phyloP scores from a whole-genome alignment of 1,140 invertebrate genomes.

The Bombus picipes region DNA sequence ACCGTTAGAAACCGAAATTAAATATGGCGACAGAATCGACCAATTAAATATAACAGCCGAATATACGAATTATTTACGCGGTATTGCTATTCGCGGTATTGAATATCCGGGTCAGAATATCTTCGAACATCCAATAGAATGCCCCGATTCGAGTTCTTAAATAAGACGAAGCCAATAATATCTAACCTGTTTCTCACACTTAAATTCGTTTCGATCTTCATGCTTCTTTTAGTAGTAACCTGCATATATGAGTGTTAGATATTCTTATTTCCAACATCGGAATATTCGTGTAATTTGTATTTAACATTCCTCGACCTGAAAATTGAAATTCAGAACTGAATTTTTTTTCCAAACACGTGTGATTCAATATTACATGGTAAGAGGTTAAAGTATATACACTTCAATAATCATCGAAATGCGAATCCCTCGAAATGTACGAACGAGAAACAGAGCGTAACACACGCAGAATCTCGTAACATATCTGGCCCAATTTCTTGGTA shows the following conservation, averaged over 20 bases:
- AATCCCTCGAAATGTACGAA: neutral
- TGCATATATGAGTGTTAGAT: neutral
- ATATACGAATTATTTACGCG: neutral
- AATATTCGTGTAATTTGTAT: neutral
- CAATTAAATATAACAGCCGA: neutral
- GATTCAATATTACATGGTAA: neutral
- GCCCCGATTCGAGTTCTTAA: neutral
- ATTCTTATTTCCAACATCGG: neutral
- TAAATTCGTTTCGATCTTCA: neutral
- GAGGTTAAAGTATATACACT: neutral
- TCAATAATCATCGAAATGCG: neutral
- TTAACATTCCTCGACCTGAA: neutral
- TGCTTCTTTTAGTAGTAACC: neutral
- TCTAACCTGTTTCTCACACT: neutral
- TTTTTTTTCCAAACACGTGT: neutral
- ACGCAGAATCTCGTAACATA: too few species aligned
- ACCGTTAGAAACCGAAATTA: neutral
- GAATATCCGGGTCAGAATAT: neutral
- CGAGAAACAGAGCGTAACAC: neutral
- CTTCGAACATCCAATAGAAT: neutral
- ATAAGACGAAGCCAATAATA: neutral
- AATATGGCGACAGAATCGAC: constrained; percentile 1
- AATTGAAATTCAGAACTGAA: neutral
- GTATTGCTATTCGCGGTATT: neutral
- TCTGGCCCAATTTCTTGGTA: neutral